Evolutionary conservation across 2,113 vertebrate genomes (phyloP).

Genomic region (Anoura caudifer): DNA sequence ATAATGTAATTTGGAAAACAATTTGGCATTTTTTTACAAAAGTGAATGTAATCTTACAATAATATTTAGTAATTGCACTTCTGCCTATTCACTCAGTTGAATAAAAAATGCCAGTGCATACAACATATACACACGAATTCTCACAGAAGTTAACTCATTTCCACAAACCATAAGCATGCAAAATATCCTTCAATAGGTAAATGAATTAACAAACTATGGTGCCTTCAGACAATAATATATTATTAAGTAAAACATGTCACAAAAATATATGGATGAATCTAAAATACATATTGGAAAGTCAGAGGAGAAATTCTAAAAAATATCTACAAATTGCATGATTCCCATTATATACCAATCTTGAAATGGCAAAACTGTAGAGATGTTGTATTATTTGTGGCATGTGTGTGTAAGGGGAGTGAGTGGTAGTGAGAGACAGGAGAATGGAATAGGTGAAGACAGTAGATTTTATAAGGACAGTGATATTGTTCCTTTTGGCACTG

Average conservation of each 20-base stretch:
- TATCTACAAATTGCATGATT: background rate
- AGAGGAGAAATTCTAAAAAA: background rate
- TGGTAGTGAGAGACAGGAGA: background rate
- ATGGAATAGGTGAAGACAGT: background rate
- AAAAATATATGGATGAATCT: background rate
- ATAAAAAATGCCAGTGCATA: background rate
- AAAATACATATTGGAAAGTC: background rate
- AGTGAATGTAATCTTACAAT: background rate
- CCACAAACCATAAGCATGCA: background rate
- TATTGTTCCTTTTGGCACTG: background rate
- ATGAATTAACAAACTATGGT: background rate
- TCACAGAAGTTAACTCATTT: background rate
- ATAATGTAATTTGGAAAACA: background rate
- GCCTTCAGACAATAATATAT: background rate
- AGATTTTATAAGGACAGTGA: background rate
- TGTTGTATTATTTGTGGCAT: too few species aligned
- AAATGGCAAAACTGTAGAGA: background rate
- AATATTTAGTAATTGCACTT: background rate
- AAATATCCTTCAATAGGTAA: background rate
- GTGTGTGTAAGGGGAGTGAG: background rate
- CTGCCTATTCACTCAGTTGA: background rate
- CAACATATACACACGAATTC: background rate
- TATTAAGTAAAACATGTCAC: background rate
- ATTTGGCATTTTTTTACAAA: background rate
- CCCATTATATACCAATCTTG: background rate